Base-by-base conservation (phyloP, 2,113 vertebrate species). In the Prunella fulvescens region DNA sequence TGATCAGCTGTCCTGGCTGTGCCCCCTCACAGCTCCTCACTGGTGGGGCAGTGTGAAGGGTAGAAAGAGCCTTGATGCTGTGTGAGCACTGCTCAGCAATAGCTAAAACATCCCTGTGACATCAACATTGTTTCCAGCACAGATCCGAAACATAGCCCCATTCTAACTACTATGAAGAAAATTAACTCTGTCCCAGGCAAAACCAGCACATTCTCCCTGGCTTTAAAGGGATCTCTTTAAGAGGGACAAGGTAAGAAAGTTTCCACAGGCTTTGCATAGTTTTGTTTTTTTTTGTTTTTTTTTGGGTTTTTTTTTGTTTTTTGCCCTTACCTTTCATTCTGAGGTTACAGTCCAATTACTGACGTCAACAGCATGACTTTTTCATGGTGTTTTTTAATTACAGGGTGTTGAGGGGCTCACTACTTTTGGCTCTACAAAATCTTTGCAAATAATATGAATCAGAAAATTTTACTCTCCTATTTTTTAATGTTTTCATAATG, bases 381-480 rank as follows among this genome's bases (percentile, higher is more conserved):
- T 97, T 86, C 13, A 11, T 51, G 24, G 57, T 72, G 29, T 9
- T 56, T 48, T 94, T 90, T 90, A 89, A 90, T 86, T 77, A 48
- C 33, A 62, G 40, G 53, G 37, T 65, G 12, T 29, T 61, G 42
- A 8, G 56, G n/a, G 11, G 4, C 33, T 92, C 6, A 1, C 35
- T 91, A 3, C 84, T 91, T 92, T 66, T 17, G 19, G 72, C 37
- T 82, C 88, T 96, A 83, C 44, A 91, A 92, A 97, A 79, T 50
- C 40, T 31, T 73, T 91, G 81, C 71, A 93, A 97, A 26, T 39
- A 92, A 33, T 76, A 58, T 24, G 56, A 80, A 76, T 44, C 65
- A 88, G 82, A 79, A 95, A 95, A 47, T 83, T 50, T 73, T 91
- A 53, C 54, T 92, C 19, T 66, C 14, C 18, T 81, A 35, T 42